Percentiles rank a stretch among this genome's conserved stretches.
These are phyloP conservation scores for Axinella damicornis DNA, from an alignment of 37 sponge, comb jelly and placozoan species.

Conservation along the genomic window DNA sequence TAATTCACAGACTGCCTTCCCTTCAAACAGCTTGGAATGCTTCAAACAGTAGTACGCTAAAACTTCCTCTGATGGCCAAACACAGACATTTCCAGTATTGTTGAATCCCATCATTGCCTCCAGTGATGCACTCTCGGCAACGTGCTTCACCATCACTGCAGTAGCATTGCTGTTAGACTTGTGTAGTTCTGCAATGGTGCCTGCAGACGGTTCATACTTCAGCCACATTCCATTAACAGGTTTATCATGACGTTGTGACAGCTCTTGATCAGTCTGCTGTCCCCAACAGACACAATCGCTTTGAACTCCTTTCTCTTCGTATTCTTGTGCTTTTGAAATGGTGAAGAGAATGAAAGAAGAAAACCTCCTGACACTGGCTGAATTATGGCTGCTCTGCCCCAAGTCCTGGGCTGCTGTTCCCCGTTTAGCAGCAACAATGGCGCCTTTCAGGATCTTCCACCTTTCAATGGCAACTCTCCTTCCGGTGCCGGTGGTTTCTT, in stretches of 20 bases:
- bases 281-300: too few relatives aligned
- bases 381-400: not conserved
- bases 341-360: conserved; percentile 37
- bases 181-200: too few relatives aligned
- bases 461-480: conserved; percentile 28
- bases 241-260: not conserved
- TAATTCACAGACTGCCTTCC: conserved; percentile 64
- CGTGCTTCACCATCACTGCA: not conserved
- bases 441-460: conserved; percentile 48
- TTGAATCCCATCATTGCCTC: conserved; percentile 68
- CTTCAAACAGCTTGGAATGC: conserved; percentile 40
- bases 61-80: conserved; percentile 87
- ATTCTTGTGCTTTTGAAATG: not conserved
- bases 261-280: not conserved
- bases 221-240: not conserved
- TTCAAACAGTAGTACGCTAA: conserved; percentile 73
- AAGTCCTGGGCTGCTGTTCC: not conserved
- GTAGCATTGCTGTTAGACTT: too few relatives aligned
- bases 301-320: not conserved
- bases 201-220: not conserved
- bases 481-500: not conserved
- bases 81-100: conserved; percentile 86
- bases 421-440: conserved; percentile 25
- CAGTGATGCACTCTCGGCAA: conserved; percentile 14
- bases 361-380: conserved; percentile 56